Base-by-base conservation (phyloP, 53 echinoderm and acorn worm genomes). In the Mesocentrotus franciscanus region DNA sequence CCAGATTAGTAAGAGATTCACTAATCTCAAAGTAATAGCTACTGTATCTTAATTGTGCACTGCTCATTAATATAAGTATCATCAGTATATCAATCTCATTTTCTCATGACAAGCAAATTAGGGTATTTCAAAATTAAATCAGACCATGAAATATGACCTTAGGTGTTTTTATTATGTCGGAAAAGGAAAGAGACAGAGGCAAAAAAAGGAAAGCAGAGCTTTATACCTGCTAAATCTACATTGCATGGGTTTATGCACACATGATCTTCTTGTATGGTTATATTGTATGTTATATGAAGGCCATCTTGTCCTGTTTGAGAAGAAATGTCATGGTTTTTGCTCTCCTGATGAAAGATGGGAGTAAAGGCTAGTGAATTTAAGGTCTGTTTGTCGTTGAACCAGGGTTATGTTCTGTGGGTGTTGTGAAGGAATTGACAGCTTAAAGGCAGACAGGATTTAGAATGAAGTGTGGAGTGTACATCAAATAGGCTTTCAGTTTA, bases 291-390 rank as follows among this genome's bases (percentile, higher is more conserved):
- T 26, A 72, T 72, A 42, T 81, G 18, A 9, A 17, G 42, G 36
- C 39, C 36, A 39, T 81, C 18, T 81, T 39, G 15, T 42, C 39
- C 16, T 42, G 20, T 42, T 81, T 39, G 42, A 76, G 32, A 30
- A 76, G 76, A 76, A 32, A 76, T 76, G 76, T 76, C 76, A 76
- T 76, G 76, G 81, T 20, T 81, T 42, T 39, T 42, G 81, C 36
- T 17, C 15, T 20, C 20, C 5, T 42, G 81, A 39, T 36, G 42
- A 81, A 81, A 81, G 81, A 22, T 81, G 12, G 12, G 79, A 36
- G 17, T 79, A 9, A 39, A 1, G 39, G 42, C 8, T 39, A 20
- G 8, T 36, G 36, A 39, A 18, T 42, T 20, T 42, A 22, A 81
- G 32, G 74, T 74, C 32, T 12, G 4, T 33, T 16, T 81, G 81